Evolutionary conservation across 2,113 vertebrate species (phyloP).

Genomic region (Pyrgilauda ruficollis): DNA sequence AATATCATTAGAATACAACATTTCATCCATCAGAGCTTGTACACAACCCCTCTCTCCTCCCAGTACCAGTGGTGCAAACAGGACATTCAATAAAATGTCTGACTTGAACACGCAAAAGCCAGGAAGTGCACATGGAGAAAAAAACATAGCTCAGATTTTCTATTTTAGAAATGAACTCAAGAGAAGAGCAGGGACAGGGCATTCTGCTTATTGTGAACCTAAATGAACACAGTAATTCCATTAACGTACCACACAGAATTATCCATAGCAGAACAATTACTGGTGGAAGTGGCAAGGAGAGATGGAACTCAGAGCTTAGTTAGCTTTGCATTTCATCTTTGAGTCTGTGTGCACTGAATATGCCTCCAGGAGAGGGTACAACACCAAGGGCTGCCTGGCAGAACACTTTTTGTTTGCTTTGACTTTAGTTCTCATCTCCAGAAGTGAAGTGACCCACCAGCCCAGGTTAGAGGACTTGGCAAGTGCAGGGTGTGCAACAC

Average conservation of each 20-base stretch:
- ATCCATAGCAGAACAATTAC: not conserved
- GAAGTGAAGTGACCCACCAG: conserved; percentile 18
- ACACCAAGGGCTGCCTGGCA: not conserved
- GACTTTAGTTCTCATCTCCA: not conserved
- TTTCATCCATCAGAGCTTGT: not conserved
- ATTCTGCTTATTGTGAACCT: not conserved
- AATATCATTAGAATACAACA: not conserved
- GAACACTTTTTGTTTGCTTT: not conserved
- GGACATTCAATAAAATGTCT: not conserved
- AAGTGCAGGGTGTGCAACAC: not conserved
- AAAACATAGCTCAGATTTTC: not conserved
- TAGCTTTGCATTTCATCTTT: not conserved
- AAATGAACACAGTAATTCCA: not conserved
- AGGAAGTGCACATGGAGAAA: not conserved
- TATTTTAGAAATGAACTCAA: not conserved
- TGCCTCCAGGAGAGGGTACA: not conserved
- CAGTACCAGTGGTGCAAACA: not conserved
- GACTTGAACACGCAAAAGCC: conserved; percentile 30
- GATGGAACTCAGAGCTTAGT: not conserved
- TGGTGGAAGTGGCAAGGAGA: not conserved
- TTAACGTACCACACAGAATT: not conserved
- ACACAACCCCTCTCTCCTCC: not conserved
- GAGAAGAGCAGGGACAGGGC: not conserved
- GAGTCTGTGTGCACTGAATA: not conserved
- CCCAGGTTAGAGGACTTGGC: not conserved